Conservation (phyloP, 1,140 invertebrate genomes). For the Diabrotica undecimpunctata region DNA sequence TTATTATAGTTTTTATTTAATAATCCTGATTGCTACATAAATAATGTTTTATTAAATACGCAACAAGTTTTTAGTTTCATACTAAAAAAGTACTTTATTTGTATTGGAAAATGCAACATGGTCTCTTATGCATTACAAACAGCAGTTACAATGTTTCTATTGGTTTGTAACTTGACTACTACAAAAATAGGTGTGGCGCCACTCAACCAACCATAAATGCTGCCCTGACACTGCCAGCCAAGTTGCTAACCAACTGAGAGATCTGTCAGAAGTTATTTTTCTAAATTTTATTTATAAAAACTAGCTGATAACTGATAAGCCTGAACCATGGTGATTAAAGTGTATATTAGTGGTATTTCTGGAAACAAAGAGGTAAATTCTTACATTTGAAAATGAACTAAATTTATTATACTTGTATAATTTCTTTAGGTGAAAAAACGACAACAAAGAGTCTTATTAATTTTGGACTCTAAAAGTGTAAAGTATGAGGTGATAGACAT, state of each 20-base stretch:
- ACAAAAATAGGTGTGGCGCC: too few species aligned
- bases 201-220: too few species aligned
- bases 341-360: conserved; percentile 85
- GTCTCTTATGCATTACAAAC: too few species aligned
- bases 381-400: conserved; percentile 6
- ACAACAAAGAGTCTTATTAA: conserved; percentile 87
- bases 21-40: too few species aligned
- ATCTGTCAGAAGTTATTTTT: conserved; percentile 3
- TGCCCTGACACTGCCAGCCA: background rate
- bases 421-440: conserved; percentile 84
- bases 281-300: conserved; percentile 1
- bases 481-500: conserved; percentile 88
- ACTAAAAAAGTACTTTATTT: too few species aligned
- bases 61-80: too few species aligned
- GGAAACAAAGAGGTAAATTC: conserved; percentile 83
- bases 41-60: too few species aligned
- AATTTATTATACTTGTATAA: conserved; percentile 15
- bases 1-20: too few species aligned
- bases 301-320: background rate
- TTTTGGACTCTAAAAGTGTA: conserved; percentile 85
- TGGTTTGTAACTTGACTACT: too few species aligned
- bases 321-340: conserved; percentile 77
- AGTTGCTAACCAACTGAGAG: background rate
- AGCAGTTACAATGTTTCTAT: too few species aligned
- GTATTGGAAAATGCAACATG: too few species aligned